A percentile compares a stretch with the other conserved stretches of the same genome.
phyloP scores from a whole-genome alignment of 2,797 vertebrate genomes.

The Dromococcyx pavoninus region DNA sequence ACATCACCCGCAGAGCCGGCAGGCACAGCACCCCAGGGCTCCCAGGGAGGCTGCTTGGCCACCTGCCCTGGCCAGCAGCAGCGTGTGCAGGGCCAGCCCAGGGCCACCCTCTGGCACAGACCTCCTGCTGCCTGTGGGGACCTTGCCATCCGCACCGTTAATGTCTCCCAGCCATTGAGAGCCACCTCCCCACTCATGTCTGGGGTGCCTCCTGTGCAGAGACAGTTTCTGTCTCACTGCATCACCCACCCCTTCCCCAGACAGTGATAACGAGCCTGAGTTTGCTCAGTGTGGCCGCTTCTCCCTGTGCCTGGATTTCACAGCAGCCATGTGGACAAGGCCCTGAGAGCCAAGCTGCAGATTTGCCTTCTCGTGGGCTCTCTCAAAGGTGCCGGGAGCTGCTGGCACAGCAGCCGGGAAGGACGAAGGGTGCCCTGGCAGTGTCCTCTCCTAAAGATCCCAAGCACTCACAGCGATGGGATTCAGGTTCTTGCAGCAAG shows the following conservation, averaged over 20 bases:
- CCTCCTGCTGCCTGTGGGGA: not conserved
- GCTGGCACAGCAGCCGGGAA: not conserved
- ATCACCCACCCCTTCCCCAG: not conserved
- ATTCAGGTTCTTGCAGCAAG: not conserved
- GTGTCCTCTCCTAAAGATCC: rapidly evolving
- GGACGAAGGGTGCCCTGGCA: not conserved
- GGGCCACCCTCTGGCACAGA: not conserved
- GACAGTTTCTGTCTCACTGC: not conserved
- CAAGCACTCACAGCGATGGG: rapidly evolving
- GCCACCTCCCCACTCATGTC: not conserved
- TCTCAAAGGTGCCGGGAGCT: not conserved
- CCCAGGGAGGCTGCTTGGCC: not conserved
- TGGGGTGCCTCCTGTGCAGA: not conserved
- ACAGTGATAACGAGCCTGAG: rapidly evolving
- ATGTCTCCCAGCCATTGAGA: not conserved
- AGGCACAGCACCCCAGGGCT: not conserved
- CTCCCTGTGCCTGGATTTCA: rapidly evolving
- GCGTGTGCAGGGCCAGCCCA: not conserved
- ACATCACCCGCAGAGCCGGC: rapidly evolving
- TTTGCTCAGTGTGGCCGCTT: not conserved
- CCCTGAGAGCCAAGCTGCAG: not conserved
- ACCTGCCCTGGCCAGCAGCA: not conserved
- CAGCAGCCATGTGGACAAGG: rapidly evolving
- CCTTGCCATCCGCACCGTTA: not conserved
- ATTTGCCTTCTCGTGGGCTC: no score